A percentile compares a stretch with the other conserved stretches of the same genome.
Evolutionary conservation across 2,113 vertebrate species (phyloP).

Genomic region (Periophthalmodon schlosseri): DNA sequence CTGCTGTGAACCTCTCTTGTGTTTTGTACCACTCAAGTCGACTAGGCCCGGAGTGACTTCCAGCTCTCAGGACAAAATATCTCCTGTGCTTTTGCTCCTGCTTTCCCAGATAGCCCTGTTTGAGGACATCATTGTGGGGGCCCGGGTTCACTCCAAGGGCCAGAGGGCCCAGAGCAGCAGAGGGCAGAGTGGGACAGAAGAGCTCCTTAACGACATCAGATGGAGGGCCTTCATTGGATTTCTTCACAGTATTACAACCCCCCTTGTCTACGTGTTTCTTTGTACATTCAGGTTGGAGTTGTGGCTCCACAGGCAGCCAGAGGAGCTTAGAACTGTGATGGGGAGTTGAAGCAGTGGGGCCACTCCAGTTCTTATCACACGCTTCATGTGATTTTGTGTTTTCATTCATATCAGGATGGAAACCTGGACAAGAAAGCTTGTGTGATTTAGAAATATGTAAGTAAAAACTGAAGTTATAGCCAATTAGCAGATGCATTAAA

Average conservation of each 20-base stretch:
- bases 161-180: constrained; percentile 28
- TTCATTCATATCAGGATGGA: constrained; percentile 19
- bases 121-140: constrained; percentile 50
- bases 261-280: background rate
- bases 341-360: background rate
- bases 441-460: background rate
- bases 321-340: constrained; percentile 9
- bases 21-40: constrained; percentile 70
- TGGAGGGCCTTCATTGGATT: background rate
- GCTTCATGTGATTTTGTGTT: background rate
- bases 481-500: background rate
- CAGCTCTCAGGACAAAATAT: constrained; percentile 67
- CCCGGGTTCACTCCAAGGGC: constrained; percentile 5
- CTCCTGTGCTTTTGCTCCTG: constrained; percentile 37
- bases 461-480: background rate
- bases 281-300: background rate
- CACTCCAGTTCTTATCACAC: background rate
- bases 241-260: background rate
- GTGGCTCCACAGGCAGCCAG: background rate
- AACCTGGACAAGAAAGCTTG: constrained; percentile 9
- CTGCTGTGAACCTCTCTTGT: constrained; percentile 47
- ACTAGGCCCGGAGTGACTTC: constrained; percentile 60
- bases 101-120: constrained; percentile 61
- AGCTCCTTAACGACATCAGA: constrained; percentile 39
- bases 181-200: constrained; percentile 16